A percentile compares a stretch with the other conserved stretches of the same genome.
These are phyloP conservation scores for Hirtodrosophila duncani DNA, from an alignment of 2,888 invertebrate species.

Conservation along the genomic window DNA sequence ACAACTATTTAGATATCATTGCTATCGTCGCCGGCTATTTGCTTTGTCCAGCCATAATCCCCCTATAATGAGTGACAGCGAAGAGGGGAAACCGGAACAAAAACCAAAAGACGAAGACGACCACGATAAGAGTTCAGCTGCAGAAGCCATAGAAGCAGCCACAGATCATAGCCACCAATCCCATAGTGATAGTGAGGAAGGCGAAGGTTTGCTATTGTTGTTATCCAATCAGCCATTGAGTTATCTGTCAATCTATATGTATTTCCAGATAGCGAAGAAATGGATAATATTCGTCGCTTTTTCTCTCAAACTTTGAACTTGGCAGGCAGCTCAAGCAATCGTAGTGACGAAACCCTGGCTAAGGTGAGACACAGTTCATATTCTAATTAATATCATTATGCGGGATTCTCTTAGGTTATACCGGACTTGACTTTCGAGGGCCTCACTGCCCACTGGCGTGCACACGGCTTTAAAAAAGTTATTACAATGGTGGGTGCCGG, in stretches of 20 bases:
- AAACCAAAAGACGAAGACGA: no score
- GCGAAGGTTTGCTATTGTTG: constrained; percentile 8
- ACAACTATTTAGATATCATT: no score
- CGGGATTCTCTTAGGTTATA: constrained; percentile 80
- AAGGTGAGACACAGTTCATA: constrained; percentile 35
- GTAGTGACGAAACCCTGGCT: constrained; percentile 37
- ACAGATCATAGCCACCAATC: neutral
- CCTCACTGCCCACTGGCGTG: constrained; percentile 87
- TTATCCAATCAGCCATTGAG: neutral
- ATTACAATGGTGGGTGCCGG: constrained; percentile 97
- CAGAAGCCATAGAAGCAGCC: no score
- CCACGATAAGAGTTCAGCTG: no score
- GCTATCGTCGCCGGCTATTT: no score
- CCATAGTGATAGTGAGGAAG: constrained; percentile 12
- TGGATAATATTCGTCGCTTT: constrained; percentile 83
- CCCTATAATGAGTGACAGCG: no score
- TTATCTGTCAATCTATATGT: constrained; percentile 4
- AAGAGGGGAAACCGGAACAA: no score
- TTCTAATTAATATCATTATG: neutral
- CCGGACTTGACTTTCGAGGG: constrained; percentile 87
- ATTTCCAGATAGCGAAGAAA: constrained; percentile 76
- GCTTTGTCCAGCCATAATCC: no score
- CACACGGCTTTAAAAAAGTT: constrained; percentile 88
- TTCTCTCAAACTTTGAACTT: constrained; percentile 83
- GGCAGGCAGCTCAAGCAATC: constrained; percentile 31